Evolutionary conservation across 1,140 invertebrate genomes (phyloP).

Genomic region (Pseudomyrmex dendroicus): DNA sequence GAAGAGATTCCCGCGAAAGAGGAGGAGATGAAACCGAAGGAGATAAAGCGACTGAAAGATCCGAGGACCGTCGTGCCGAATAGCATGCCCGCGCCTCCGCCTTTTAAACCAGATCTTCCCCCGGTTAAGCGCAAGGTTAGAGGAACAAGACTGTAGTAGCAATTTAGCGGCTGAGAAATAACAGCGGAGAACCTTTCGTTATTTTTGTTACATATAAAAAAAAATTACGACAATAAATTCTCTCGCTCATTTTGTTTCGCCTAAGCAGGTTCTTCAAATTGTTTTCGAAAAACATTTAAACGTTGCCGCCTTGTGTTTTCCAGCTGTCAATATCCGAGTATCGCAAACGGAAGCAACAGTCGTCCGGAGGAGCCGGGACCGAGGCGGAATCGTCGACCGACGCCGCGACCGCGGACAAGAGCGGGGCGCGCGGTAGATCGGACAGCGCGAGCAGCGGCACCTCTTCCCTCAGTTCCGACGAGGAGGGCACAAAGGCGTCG

Average conservation of each 20-base stretch:
- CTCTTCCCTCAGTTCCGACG: slow-evolving; percentile 85
- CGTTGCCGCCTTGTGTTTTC: slow-evolving; percentile 60
- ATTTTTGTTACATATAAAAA: too few relatives aligned
- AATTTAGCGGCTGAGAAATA: background rate
- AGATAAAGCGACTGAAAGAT: slow-evolving; percentile 80
- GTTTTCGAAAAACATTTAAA: slow-evolving; percentile 7
- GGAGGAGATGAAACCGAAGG: slow-evolving; percentile 65
- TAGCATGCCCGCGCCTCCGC: slow-evolving; percentile 74
- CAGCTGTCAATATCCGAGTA: slow-evolving; percentile 91
- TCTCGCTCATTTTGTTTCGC: too few relatives aligned
- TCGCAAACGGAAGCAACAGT: slow-evolving; percentile 88
- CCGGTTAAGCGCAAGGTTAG: slow-evolving; percentile 86
- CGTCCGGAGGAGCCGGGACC: slow-evolving; percentile 78
- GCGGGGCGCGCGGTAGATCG: slow-evolving; percentile 80
- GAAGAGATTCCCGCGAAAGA: slow-evolving; percentile 58
- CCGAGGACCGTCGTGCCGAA: slow-evolving; percentile 82
- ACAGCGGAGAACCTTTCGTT: too few relatives aligned
- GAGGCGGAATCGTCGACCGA: slow-evolving; percentile 80
- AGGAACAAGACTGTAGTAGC: slow-evolving; percentile 73
- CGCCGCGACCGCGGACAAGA: slow-evolving; percentile 79
- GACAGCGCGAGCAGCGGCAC: slow-evolving; percentile 86
- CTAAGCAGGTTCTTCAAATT: background rate
- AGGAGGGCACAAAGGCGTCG: slow-evolving; percentile 80
- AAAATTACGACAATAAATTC: too few relatives aligned
- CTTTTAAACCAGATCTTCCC: slow-evolving; percentile 74